These are phyloP conservation scores for Antheraea mylitta DNA, from an alignment of 1,140 invertebrate species.

Conservation along the genomic window DNA sequence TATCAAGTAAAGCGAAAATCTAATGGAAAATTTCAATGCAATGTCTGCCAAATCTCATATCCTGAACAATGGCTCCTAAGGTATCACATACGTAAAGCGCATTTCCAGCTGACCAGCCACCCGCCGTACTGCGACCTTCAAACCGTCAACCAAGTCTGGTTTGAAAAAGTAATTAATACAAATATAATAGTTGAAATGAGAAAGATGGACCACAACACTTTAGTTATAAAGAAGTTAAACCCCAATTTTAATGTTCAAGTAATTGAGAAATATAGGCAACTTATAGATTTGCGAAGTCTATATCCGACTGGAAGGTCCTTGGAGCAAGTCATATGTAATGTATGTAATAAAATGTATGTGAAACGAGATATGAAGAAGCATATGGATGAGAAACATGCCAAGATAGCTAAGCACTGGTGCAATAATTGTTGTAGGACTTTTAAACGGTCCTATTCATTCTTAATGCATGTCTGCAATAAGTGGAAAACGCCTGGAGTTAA, in stretches of 20 bases:
- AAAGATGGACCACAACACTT: slow-evolving; percentile 34
- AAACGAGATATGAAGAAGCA: slow-evolving; percentile 38
- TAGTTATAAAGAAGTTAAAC: slow-evolving; percentile 36
- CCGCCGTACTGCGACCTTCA: slow-evolving; percentile 27
- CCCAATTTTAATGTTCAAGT: slow-evolving; percentile 24
- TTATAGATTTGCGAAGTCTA: slow-evolving; percentile 16
- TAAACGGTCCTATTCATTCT: background rate
- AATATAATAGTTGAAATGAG: slow-evolving; percentile 44
- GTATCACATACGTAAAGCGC: slow-evolving; percentile 39
- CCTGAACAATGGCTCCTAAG: slow-evolving; percentile 15
- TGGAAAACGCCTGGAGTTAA: background rate
- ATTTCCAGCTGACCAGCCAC: slow-evolving; percentile 41
- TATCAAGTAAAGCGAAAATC: background rate
- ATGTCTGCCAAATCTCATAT: slow-evolving; percentile 34
- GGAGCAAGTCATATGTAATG: slow-evolving; percentile 2
- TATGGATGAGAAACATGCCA: slow-evolving; percentile 28
- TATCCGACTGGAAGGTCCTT: slow-evolving; percentile 19
- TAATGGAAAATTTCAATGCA: slow-evolving; percentile 18
- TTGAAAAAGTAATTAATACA: slow-evolving; percentile 47
- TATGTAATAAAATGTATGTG: slow-evolving; percentile 26
- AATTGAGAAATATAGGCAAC: slow-evolving; percentile 11
- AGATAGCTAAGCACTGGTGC: slow-evolving; percentile 1
- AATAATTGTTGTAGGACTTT: background rate
- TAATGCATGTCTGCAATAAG: background rate
- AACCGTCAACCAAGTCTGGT: slow-evolving; percentile 49